Base-by-base conservation (phyloP, 2,797 vertebrate genomes). In the Pterois miles region DNA sequence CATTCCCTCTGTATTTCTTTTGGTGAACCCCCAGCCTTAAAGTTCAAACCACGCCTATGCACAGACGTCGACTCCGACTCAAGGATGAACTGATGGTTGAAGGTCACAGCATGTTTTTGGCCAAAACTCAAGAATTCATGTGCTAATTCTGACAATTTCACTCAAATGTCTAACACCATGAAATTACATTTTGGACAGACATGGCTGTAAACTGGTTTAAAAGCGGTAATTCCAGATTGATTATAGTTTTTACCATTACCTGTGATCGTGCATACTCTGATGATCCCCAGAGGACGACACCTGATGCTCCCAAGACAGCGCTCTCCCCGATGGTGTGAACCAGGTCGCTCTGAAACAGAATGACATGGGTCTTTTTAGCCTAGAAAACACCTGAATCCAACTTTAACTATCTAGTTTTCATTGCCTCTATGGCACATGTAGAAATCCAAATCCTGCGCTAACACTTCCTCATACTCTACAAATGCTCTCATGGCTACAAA, bases 281-380 rank as follows among this genome's bases (percentile, higher is more conserved):
- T 6, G 95, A 96, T 48, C 98, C 97, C 97, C 97, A 98, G 65
- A 98, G 94, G 48, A 98, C 94, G 0, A 97, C 93, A 0, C 97
- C 97, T 1, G 95, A 93, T 0, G 91, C 93, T 4, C 97, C 97
- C 78, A 98, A 88, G 0, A 96, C 96, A 0, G 93, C 96, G 0
- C 96, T 98, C 83, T 98, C 96, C 1, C 97, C 97, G 0, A 98
- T 95, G 71, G 97, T 98, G 88, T 96, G 93, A 75, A 96, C 86
- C 68, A 98, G 94, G 79, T 98, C 97, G 27, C 93, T 95, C 97
- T 98, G 89, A 64, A 74, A 68, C 43, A 78, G 27, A 60, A 59
- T 9, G 6, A 56, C 16, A 66, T 4, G 6, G 4, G 1, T 0
- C 11, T 18, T 54, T 68, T 34, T 23, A 38, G 10, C 14, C 6